Conservation (phyloP, 2,888 invertebrate genomes). For the Troides oblongomaculatus region DNA sequence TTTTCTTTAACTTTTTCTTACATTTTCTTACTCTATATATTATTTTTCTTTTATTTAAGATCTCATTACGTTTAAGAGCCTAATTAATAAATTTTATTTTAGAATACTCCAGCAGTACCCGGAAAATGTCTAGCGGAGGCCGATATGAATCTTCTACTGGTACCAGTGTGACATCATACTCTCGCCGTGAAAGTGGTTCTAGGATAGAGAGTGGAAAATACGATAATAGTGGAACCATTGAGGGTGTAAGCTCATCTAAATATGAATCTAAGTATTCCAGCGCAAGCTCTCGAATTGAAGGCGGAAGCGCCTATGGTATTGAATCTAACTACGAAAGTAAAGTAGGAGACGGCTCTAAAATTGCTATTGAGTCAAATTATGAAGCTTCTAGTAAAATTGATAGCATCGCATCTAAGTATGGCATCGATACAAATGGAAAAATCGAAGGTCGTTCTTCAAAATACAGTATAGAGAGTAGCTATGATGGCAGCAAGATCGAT, state of each 20-base stretch:
- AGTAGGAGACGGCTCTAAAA: constrained; percentile 43
- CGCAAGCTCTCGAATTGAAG: constrained; percentile 41
- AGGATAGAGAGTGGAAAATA: constrained; percentile 56
- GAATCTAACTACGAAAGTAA: constrained; percentile 47
- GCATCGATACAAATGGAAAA: constrained; percentile 51
- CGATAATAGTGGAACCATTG: constrained; percentile 54
- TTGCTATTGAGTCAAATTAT: constrained; percentile 39
- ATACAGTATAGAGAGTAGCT: constrained; percentile 37
- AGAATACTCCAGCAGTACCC: constrained; percentile 70
- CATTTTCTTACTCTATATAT: too few relatives aligned
- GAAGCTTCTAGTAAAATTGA: constrained; percentile 55
- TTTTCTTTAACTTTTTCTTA: too few relatives aligned
- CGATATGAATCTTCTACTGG: constrained; percentile 64
- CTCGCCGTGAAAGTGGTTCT: constrained; percentile 68
- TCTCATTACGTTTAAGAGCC: too few relatives aligned
- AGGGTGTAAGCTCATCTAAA: constrained; percentile 57
- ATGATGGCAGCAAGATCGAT: constrained; percentile 33
- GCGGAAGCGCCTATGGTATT: constrained; percentile 46
- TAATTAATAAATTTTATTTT: neutral
- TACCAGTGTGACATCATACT: constrained; percentile 56
- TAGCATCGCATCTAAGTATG: constrained; percentile 60
- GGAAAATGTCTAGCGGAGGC: constrained; percentile 59
- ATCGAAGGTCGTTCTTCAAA: constrained; percentile 37
- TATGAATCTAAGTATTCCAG: constrained; percentile 68
- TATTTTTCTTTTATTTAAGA: too few relatives aligned